Evolutionary conservation across 2,113 vertebrate genomes (phyloP).

Genomic region (Colius striatus): DNA sequence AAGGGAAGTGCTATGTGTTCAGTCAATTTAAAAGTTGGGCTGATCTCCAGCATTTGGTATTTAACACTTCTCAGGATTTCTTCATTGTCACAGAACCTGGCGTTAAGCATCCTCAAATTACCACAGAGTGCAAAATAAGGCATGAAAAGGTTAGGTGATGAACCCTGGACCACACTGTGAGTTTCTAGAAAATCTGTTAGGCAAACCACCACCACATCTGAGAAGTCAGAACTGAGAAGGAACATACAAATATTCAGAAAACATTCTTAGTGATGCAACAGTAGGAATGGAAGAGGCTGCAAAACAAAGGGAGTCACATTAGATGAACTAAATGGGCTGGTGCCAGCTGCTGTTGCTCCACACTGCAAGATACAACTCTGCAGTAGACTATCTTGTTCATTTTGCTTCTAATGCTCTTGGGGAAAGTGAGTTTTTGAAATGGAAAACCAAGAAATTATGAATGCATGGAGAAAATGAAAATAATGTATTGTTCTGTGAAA

Average conservation of each 20-base stretch:
- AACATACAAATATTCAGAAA: not conserved
- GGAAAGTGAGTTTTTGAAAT: not conserved
- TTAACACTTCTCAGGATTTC: not conserved
- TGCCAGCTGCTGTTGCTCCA: not conserved
- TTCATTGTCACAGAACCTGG: not conserved
- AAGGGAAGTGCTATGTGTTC: not conserved
- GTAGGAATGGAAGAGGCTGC: not conserved
- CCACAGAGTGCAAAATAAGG: not conserved
- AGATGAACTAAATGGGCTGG: not conserved
- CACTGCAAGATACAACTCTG: not conserved
- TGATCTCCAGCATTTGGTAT: not conserved
- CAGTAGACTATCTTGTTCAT: not conserved
- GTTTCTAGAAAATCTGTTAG: not conserved
- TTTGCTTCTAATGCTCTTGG: not conserved
- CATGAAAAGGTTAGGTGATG: not conserved
- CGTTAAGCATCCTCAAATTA: not conserved
- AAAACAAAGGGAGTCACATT: not conserved
- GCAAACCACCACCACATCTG: not conserved
- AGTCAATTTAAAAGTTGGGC: not conserved
- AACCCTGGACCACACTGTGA: not conserved
- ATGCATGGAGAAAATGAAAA: not conserved
- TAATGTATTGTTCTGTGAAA: constrained; percentile 19
- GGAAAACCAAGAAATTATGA: not conserved
- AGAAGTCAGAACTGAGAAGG: not conserved
- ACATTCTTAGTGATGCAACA: not conserved